Evolutionary conservation across 2,797 vertebrate species (phyloP).

Genomic region (Sibirionetta formosa): DNA sequence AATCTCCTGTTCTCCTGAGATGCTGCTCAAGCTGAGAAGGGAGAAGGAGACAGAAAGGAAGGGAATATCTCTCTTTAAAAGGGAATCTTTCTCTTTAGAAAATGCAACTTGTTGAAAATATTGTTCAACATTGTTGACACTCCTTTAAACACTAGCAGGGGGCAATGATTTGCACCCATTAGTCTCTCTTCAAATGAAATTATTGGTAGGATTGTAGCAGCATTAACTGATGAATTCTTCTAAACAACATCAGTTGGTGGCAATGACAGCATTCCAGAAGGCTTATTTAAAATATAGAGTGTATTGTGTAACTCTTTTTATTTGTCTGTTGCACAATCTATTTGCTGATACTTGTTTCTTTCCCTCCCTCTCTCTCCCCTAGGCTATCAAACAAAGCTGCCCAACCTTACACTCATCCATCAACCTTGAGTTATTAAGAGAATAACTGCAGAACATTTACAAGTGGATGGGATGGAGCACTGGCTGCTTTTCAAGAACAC

Average conservation of each 20-base stretch:
- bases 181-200: constrained; percentile 12
- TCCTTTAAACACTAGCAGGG: neutral
- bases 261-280: constrained; percentile 60
- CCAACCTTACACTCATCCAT: constrained; percentile 71
- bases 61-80: neutral
- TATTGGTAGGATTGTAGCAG: neutral
- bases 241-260: constrained; percentile 31
- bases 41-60: neutral
- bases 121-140: neutral
- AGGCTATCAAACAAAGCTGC: constrained; percentile 76
- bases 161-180: neutral
- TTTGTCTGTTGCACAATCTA: constrained; percentile 74
- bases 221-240: constrained; percentile 40
- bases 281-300: constrained; percentile 47
- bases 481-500: constrained; percentile 77
- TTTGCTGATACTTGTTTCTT: constrained; percentile 76
- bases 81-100: neutral
- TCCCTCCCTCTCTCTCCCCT: constrained; percentile 55
- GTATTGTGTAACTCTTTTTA: constrained; percentile 61
- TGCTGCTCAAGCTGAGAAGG: neutral
- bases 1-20: neutral
- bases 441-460: constrained; percentile 72
- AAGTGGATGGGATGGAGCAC: constrained; percentile 65
- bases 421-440: constrained; percentile 70
- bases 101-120: neutral